These are phyloP conservation scores for Centrocercus urophasianus DNA, from an alignment of 2,113 vertebrate genomes.

Conservation along the genomic window DNA sequence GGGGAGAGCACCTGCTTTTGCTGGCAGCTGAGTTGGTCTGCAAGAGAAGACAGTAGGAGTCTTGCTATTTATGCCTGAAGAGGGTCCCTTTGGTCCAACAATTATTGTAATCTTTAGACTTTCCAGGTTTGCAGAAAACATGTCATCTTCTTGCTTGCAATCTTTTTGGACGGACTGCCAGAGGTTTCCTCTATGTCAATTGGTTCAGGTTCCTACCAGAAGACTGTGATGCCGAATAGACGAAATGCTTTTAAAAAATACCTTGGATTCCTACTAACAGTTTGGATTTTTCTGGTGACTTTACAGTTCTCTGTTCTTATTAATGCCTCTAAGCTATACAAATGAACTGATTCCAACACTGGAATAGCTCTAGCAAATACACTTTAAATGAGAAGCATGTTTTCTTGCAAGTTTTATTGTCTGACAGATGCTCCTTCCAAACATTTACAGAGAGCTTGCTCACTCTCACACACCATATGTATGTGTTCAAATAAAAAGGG, in stretches of 20 bases:
- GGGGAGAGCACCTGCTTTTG: conserved; percentile 78
- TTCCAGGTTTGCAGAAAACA: conserved; percentile 59
- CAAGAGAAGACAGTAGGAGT: conserved; percentile 75
- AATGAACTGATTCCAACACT: conserved; percentile 44
- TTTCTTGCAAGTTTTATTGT: conserved; percentile 69
- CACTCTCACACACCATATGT: conserved; percentile 62
- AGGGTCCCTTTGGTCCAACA: conserved; percentile 74
- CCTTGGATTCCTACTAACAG: conserved; percentile 25
- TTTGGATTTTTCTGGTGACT: conserved; percentile 42
- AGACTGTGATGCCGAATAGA: conserved; percentile 43
- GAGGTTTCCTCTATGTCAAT: conserved; percentile 4
- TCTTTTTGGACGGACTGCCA: conserved; percentile 4
- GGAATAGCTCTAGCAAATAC: conserved; percentile 44
- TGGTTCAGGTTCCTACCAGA: conserved; percentile 44
- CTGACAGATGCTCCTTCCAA: conserved; percentile 71
- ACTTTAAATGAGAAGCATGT: conserved; percentile 67
- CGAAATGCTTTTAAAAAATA: conserved; percentile 29
- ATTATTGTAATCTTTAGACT: conserved; percentile 78
- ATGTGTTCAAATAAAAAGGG: conserved; percentile 64
- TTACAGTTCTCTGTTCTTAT: conserved; percentile 51
- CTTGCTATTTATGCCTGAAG: conserved; percentile 85
- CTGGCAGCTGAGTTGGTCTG: conserved; percentile 86
- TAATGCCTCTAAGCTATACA: conserved; percentile 65
- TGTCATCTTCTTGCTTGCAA: conserved; percentile 60
- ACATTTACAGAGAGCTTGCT: conserved; percentile 68